Base-by-base conservation (phyloP, 2,888 invertebrate genomes). In the Dysmachus trigonus region DNA sequence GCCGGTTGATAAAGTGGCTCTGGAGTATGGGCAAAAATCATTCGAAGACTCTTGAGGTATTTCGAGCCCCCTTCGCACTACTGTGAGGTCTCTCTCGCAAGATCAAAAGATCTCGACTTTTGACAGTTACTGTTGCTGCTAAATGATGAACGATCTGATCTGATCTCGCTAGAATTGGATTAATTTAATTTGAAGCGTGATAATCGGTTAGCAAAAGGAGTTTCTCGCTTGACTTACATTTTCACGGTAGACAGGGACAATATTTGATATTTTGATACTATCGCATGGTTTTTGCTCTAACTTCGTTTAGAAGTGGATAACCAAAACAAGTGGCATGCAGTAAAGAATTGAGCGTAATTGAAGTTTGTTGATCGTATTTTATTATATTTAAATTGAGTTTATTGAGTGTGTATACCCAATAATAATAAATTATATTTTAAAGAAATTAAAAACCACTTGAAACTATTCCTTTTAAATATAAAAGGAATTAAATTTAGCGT, bases 81-180 rank as follows among this genome's bases (percentile, higher is more conserved):
- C 27, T 79, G 51, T 79, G 79, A 51, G 79, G 33, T 79, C 79
- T 27, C 79, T 27, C 30, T 51, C 51, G 30, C 62, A 62, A 79
- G 79, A 79, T 79, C 79, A 51, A 41, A 31, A 79, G 79, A 51
- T 79, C 51, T 79, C 31, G 18, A 79, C 51, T 79, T 79, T 79
- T 79, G 79, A 51, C 30, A 51, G 41, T 18, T 41, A 30, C 51
- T 51, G 47, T 33, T 27, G n/a, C 30, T 79, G 79, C 15, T 79
- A 30, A 31, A 51, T 51, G 79, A 47, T 79, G 53, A 31, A 47
- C 33, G 79, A 51, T 62, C 18, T 62, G 62, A 62, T 22, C 62
- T 62, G 62, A 62, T 62, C 62, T 62, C 77, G 41, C 77, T 35
- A 38, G 77, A 77, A 77, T 77, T 77, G 77, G 38, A 41, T 77